Percentiles rank a stretch among this genome's conserved stretches.
phyloP scores from a whole-genome alignment of 2,888 invertebrate species.

The Neoscelio sp. region DNA sequence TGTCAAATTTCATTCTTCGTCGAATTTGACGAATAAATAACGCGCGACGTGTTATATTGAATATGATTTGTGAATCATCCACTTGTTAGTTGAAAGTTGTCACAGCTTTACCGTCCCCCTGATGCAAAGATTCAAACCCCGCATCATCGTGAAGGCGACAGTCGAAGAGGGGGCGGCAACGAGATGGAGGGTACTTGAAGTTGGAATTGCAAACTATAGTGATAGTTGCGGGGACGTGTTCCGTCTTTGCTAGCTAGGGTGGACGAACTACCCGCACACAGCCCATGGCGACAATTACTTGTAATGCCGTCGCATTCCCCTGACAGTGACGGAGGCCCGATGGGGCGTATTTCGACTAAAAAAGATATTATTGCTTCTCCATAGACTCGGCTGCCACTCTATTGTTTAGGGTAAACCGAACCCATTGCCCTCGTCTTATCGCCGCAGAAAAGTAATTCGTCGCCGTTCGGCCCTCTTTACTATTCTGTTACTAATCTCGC shows the following conservation, averaged over 20 bases:
- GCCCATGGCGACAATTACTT: slow-evolving; percentile 81
- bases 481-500: slow-evolving; percentile 62
- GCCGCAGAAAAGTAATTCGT: slow-evolving; percentile 64
- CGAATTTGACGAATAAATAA: slow-evolving; percentile 54
- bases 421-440: slow-evolving; percentile 69
- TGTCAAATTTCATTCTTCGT: slow-evolving; percentile 29
- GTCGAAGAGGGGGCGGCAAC: slow-evolving; percentile 62
- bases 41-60: slow-evolving; percentile 70
- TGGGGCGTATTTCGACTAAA: slow-evolving; percentile 78
- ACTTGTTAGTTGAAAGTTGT: slow-evolving; percentile 81
- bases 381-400: slow-evolving; percentile 66
- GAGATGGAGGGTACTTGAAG: slow-evolving; percentile 68
- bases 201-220: slow-evolving; percentile 71
- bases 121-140: slow-evolving; percentile 55
- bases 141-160: slow-evolving; percentile 63
- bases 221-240: slow-evolving; percentile 65
- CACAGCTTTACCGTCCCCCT: slow-evolving; percentile 70
- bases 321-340: slow-evolving; percentile 78
- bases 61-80: slow-evolving; percentile 82
- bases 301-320: slow-evolving; percentile 80
- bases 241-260: slow-evolving; percentile 59
- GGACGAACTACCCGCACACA: slow-evolving; percentile 71
- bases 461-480: slow-evolving; percentile 45
- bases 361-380: slow-evolving; percentile 77
- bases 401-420: slow-evolving; percentile 67